These are phyloP conservation scores for Callorhinus ursinus DNA, from an alignment of 2,113 vertebrate genomes.

Conservation along the genomic window DNA sequence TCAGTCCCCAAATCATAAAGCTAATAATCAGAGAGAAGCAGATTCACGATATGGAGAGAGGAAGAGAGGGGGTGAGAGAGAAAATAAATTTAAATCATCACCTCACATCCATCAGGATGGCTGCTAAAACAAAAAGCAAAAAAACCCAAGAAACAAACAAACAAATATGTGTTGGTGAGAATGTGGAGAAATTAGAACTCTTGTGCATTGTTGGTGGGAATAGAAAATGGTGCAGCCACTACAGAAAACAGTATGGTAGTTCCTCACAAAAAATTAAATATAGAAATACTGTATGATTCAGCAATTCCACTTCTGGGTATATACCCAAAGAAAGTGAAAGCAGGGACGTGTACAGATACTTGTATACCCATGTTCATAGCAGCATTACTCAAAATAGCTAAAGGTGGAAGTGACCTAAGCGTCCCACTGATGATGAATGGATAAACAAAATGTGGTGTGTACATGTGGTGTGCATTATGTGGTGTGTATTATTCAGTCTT, in stretches of 20 bases:
- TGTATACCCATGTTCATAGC: neutral
- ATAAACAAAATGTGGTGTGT: neutral
- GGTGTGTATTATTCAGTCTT: neutral
- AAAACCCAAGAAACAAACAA: neutral
- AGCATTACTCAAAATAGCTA: neutral
- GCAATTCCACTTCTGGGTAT: neutral
- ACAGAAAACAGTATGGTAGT: neutral
- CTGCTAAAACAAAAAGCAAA: neutral
- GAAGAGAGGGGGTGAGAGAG: neutral
- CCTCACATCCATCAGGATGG: neutral
- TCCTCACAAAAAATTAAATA: neutral
- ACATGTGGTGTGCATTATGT: neutral
- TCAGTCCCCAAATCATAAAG: neutral
- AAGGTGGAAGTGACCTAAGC: neutral
- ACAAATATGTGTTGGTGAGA: neutral
- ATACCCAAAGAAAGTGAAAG: neutral
- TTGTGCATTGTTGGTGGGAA: neutral
- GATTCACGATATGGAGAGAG: neutral
- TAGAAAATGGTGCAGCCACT: neutral
- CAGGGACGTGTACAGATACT: neutral
- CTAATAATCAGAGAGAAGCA: conserved; percentile 5
- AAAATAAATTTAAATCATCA: neutral
- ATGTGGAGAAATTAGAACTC: neutral
- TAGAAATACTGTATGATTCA: neutral
- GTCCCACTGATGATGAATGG: neutral